Evolutionary conservation across 1,140 invertebrate genomes (phyloP).

Genomic region (Frieseomelitta varia): DNA sequence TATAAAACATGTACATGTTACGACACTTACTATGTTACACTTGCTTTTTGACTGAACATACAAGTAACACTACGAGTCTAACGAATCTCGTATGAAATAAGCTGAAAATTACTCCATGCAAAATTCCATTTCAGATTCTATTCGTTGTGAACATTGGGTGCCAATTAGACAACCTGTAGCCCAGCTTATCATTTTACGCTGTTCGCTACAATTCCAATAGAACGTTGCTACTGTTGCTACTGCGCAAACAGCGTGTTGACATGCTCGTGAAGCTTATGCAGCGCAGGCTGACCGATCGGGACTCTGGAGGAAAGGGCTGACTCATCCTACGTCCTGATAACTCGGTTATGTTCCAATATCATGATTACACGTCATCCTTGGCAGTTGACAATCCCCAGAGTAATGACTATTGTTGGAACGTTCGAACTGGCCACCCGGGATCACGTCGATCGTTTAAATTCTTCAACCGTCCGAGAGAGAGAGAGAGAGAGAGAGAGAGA

Average conservation of each 20-base stretch:
- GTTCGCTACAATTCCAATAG: constrained; percentile 13
- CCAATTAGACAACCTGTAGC: constrained; percentile 11
- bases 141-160: background rate
- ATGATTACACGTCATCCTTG: constrained; percentile 67
- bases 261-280: constrained; percentile 15
- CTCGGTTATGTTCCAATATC: constrained; percentile 69
- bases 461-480: constrained; percentile 36
- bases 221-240: background rate
- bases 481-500: too few species aligned
- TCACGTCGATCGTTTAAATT: constrained; percentile 58
- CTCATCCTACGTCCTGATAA: constrained; percentile 53
- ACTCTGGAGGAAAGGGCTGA: constrained; percentile 52
- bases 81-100: too few species aligned
- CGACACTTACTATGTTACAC: too few species aligned
- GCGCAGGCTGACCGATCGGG: constrained; percentile 36
- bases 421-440: constrained; percentile 37
- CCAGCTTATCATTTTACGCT: constrained; percentile 25
- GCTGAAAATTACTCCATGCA: background rate
- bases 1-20: too few species aligned
- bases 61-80: too few species aligned
- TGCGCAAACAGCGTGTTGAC: constrained; percentile 55
- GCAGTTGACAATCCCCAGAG: constrained; percentile 60
- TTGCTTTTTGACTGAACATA: background rate
- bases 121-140: background rate
- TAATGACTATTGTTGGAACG: constrained; percentile 57